These are phyloP conservation scores for Coenonympha glycerion DNA, from an alignment of 2,888 invertebrate genomes.

Conservation along the genomic window DNA sequence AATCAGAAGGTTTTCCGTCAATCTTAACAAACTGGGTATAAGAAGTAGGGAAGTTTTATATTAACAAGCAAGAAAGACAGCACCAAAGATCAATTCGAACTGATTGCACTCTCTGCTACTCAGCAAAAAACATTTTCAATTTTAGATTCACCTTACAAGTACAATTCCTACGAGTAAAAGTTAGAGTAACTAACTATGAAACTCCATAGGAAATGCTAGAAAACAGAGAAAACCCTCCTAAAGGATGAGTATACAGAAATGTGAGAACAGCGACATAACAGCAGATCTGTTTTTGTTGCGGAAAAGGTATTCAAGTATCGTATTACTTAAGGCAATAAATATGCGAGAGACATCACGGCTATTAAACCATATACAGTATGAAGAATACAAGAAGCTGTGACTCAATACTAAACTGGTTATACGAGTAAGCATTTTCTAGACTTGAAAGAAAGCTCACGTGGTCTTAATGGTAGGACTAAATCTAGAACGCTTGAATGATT, in stretches of 20 bases:
- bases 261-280: background rate
- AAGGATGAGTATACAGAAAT: slow-evolving; percentile 5
- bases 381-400: slow-evolving; percentile 20
- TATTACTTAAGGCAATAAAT: slow-evolving; percentile 18
- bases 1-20: too few relatives aligned
- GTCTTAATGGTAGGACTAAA: slow-evolving; percentile 17
- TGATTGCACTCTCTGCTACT: too few relatives aligned
- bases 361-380: slow-evolving; percentile 12
- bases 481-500: slow-evolving; percentile 26
- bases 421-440: slow-evolving; percentile 26
- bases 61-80: too few relatives aligned
- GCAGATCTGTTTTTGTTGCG: background rate
- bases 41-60: too few relatives aligned
- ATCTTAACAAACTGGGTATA: too few relatives aligned
- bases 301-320: background rate
- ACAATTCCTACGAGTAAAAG: too few relatives aligned
- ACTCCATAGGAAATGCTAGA: too few relatives aligned
- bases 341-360: slow-evolving; percentile 19
- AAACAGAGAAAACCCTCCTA: background rate
- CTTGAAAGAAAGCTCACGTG: slow-evolving; percentile 26
- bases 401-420: slow-evolving; percentile 25
- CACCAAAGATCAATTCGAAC: too few relatives aligned
- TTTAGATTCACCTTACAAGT: too few relatives aligned
- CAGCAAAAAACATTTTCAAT: too few relatives aligned
- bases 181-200: too few relatives aligned